Base-by-base conservation (phyloP, 2,888 invertebrate genomes). In the Oasisia sp. region DNA sequence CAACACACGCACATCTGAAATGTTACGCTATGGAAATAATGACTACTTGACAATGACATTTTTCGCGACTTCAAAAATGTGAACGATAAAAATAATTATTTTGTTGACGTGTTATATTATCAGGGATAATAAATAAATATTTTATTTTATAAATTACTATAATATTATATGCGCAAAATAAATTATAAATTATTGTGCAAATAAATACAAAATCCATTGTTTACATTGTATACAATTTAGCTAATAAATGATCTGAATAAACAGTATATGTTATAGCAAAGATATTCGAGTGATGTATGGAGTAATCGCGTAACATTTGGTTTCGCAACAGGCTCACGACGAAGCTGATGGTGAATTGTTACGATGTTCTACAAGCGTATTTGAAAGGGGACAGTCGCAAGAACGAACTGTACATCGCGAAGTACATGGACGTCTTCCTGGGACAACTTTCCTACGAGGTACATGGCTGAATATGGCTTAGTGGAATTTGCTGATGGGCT, bases 341-440 rank as follows among this genome's bases (percentile, higher is more conserved):
- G 92, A 95, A 95, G 74, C n/a, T 74, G n/a, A 74, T 74, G 27
- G 74, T 74, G 74, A 19, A 74, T 2, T 74, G 74, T n/a, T 94
- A 95, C 92, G 94, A 94, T 58, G 93, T 94, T 32, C 93, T 95
- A 38, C 93, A 94, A 91, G 94, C 94, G 32, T 95, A 95, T 93
- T 93, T 95, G 94, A 93, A 93, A 12, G 95, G 95, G 19, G 93
- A 94, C 93, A 94, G 94, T 92, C 92, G 95, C 9, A 95, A 95
- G 92, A 95, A 95, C 92, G 94, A 94, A 32, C 94, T 95, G 91
- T 95, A 95, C 92, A 93, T 95, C 92, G 95, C 94, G 91, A 94
- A 95, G 89, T 95, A 95, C 93, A 94, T 95, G 90, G 94, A 94
- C 92, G 94, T 95, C 93, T 95, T 95, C 91, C 94, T 74, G 2